Conservation (phyloP, 2,888 invertebrate genomes). For the Nephrotoma guestfalica region DNA sequence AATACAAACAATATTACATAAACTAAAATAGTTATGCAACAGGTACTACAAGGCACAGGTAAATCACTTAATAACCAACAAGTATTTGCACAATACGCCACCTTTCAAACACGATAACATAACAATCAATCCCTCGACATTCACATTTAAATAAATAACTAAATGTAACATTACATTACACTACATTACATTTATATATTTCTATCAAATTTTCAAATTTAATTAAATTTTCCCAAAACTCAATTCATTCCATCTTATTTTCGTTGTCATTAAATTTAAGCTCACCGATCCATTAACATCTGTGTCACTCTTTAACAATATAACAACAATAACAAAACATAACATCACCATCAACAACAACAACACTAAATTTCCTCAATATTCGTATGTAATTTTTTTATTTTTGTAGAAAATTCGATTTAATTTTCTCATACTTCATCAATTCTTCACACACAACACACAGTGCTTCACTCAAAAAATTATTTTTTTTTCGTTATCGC, state of each 20-base stretch:
- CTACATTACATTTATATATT: background rate
- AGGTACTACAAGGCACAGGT: background rate
- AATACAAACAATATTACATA: too few relatives aligned
- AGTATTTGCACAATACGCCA: background rate
- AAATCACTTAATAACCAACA: background rate
- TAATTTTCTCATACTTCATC: background rate
- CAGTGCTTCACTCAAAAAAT: background rate
- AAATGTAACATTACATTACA: background rate
- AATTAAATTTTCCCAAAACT: background rate
- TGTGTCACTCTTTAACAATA: background rate
- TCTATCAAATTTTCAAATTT: background rate
- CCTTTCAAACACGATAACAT: background rate
- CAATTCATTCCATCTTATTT: background rate
- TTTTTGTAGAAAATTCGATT: background rate
- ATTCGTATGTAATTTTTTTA: background rate
- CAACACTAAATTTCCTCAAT: background rate
- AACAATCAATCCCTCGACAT: background rate
- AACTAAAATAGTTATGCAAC: background rate
- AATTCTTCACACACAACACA: background rate
- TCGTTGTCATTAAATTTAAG: background rate
- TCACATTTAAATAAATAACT: too few relatives aligned
- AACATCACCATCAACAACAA: background rate
- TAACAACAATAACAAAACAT: background rate
- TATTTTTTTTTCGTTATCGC: too few relatives aligned
- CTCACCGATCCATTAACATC: background rate